These are phyloP conservation scores for Thymelicus sylvestris DNA, from an alignment of 2,888 invertebrate genomes.

Conservation along the genomic window DNA sequence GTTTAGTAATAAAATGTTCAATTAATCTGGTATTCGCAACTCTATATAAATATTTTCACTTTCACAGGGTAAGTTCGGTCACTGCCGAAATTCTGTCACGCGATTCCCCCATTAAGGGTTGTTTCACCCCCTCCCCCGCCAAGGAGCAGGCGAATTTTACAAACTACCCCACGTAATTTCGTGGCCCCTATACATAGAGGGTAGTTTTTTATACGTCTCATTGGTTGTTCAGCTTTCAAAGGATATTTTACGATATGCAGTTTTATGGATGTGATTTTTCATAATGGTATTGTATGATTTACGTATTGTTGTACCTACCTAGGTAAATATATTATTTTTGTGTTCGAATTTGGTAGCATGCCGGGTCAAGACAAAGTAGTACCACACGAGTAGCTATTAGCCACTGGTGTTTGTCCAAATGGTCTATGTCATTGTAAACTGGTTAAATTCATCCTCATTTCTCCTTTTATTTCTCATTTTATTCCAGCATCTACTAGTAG, in stretches of 20 bases:
- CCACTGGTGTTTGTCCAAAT: too few relatives aligned
- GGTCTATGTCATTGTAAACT: too few relatives aligned
- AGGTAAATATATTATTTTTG: not conserved
- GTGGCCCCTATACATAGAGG: conserved; percentile 63
- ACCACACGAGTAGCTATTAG: too few relatives aligned
- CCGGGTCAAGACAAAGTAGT: too few relatives aligned
- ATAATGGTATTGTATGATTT: conserved; percentile 40
- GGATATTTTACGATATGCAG: conserved; percentile 66
- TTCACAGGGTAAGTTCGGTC: conserved; percentile 79
- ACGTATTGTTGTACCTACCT: conserved; percentile 3
- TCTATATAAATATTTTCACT: conserved; percentile 78
- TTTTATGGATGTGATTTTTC: conserved; percentile 61
- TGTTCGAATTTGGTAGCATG: too few relatives aligned
- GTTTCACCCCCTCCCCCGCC: conserved; percentile 60
- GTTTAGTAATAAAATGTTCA: conserved; percentile 1
- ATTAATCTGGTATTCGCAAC: conserved; percentile 52
- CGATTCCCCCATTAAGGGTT: conserved; percentile 83
- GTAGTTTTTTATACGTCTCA: conserved; percentile 63
- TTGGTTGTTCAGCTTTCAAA: conserved; percentile 55
- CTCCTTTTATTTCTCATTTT: too few relatives aligned
- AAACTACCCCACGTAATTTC: conserved; percentile 78
- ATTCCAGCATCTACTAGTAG: too few relatives aligned
- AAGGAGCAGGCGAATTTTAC: conserved; percentile 78
- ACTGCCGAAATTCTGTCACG: conserved; percentile 85
- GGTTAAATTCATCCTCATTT: too few relatives aligned